Conservation (phyloP, 2,113 vertebrate species). For the Bombycilla garrulus region DNA sequence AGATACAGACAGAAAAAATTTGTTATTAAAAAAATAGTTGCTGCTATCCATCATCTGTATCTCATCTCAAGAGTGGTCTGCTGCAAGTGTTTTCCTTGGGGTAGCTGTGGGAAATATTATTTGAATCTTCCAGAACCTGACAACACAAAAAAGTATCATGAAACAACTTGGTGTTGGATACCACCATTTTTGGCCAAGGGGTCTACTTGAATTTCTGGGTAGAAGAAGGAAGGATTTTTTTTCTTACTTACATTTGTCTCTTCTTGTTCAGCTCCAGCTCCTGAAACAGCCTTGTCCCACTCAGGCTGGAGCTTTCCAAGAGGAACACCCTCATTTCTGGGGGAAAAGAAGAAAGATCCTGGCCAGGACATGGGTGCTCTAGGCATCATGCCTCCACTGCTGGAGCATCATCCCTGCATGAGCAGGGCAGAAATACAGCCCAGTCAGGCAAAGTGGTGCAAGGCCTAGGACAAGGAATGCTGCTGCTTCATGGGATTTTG, state of each 20-base stretch:
- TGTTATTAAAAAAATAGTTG: neutral
- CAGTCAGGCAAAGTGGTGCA: neutral
- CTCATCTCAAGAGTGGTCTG: neutral
- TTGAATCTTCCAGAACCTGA: neutral
- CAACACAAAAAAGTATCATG: neutral
- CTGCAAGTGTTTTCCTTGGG: neutral
- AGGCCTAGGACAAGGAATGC: neutral
- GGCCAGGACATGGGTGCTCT: neutral
- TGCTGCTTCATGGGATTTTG: fast-evolving
- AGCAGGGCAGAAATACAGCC: neutral
- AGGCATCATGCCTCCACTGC: neutral
- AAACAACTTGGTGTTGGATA: neutral
- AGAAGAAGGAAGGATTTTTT: neutral
- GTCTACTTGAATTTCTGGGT: neutral
- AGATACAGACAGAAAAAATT: neutral
- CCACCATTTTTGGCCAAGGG: neutral
- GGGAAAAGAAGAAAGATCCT: neutral
- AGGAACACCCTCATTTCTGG: fast-evolving
- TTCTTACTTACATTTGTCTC: neutral
- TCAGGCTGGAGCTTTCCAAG: neutral
- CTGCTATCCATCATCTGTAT: conserved; percentile 6
- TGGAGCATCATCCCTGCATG: neutral
- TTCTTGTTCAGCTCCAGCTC: neutral
- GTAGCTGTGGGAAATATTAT: neutral
- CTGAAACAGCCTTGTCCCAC: neutral